Evolutionary conservation across 2,797 vertebrate genomes (phyloP).

Genomic region (Sciurus carolinensis): DNA sequence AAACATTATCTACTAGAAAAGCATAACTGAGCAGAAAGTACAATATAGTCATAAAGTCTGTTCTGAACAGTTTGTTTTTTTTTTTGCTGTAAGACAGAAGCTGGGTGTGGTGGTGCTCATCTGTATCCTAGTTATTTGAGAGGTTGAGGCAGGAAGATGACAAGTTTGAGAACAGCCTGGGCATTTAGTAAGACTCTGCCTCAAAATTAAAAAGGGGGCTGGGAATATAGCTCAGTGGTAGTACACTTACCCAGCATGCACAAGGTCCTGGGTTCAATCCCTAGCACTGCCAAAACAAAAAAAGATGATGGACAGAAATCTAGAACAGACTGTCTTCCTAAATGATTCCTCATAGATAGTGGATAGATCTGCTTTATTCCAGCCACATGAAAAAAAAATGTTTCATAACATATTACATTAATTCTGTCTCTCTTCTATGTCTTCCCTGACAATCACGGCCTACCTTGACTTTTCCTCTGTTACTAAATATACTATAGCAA

Average conservation of each 20-base stretch:
- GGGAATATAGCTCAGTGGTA: neutral
- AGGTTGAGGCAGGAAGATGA: neutral
- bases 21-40: neutral
- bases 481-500: neutral
- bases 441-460: neutral
- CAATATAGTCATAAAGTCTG: neutral
- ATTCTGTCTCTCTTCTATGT: neutral
- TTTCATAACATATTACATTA: neutral
- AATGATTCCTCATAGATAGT: neutral
- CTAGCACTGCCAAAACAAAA: neutral
- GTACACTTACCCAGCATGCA: neutral
- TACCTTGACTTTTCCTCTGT: neutral
- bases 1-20: slow-evolving; percentile 8
- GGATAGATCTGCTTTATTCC: neutral
- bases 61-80: neutral
- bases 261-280: neutral
- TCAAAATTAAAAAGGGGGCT: neutral
- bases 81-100: neutral
- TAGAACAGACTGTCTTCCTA: neutral
- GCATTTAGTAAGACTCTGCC: neutral
- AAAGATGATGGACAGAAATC: neutral
- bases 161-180: neutral
- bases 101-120: neutral
- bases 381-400: neutral
- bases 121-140: neutral